A percentile compares a stretch with the other conserved stretches of the same genome.
Conservation (phyloP, 2,113 vertebrate species). For the Lipophrys pholis region DNA sequence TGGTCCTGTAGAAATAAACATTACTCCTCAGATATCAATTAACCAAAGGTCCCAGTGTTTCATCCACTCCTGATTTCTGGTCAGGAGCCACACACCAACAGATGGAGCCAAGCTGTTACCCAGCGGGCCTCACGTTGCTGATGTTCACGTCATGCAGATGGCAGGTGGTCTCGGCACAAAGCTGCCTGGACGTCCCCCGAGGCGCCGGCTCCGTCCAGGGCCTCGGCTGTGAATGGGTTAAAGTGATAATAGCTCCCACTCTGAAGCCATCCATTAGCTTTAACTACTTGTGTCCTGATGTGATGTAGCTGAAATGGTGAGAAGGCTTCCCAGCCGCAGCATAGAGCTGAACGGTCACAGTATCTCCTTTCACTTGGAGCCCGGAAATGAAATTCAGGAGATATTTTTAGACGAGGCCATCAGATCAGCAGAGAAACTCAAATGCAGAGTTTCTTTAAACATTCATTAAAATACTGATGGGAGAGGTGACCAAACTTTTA, state of each 20-base stretch:
- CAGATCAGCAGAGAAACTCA: too few species aligned
- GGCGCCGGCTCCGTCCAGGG: conserved; percentile 19
- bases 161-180: conserved; percentile 56
- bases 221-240: conserved; percentile 53
- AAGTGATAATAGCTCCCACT: conserved; percentile 50
- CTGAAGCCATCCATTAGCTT: conserved; percentile 57
- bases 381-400: too few species aligned
- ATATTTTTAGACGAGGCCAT: too few species aligned
- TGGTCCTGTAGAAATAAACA: too few species aligned
- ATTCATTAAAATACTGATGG: too few species aligned
- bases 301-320: conserved; percentile 8
- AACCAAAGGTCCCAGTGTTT: conserved; percentile 29
- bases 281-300: conserved; percentile 45
- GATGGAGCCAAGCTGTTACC: conserved; percentile 43
- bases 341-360: not conserved
- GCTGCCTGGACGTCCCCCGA: conserved; percentile 16
- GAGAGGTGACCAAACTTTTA: too few species aligned
- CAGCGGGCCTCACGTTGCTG: conserved; percentile 22
- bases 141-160: conserved; percentile 31
- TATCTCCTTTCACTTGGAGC: too few species aligned
- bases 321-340: not conserved
- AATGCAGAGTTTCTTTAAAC: too few species aligned
- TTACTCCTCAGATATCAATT: conserved; percentile 31
- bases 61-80: not conserved
- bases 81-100: not conserved